Percentiles rank a stretch among this genome's conserved stretches.
Evolutionary conservation across 2,797 vertebrate genomes (phyloP).

Genomic region (Aphelocoma californica): DNA sequence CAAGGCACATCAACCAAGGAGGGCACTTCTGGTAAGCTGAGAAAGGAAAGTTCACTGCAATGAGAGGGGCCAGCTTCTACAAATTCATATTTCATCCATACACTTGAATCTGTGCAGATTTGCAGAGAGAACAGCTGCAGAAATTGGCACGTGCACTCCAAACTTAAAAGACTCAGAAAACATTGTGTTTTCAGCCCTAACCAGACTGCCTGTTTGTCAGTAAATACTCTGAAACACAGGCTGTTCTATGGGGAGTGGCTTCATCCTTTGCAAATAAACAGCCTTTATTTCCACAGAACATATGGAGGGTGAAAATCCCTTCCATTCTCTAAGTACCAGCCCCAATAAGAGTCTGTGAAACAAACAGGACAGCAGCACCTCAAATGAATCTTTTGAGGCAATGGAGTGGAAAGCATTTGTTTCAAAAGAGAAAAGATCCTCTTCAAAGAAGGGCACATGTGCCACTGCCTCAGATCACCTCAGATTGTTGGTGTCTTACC

Average conservation of each 20-base stretch:
- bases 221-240: conserved; percentile 32
- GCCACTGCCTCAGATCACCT: not conserved
- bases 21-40: conserved; percentile 95
- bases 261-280: not conserved
- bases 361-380: not conserved
- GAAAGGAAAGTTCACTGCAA: conserved; percentile 51
- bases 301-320: not conserved
- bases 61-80: not conserved
- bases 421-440: not conserved
- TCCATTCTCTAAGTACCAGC: not conserved
- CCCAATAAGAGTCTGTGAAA: not conserved
- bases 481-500: conserved; percentile 72
- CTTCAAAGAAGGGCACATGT: not conserved
- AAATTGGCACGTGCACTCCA: not conserved
- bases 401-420: not conserved
- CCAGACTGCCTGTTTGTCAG: conserved; percentile 19
- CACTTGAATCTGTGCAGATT: not conserved
- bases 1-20: conserved; percentile 92
- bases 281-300: not conserved
- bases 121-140: conserved; percentile 38
- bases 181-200: conserved; percentile 1
- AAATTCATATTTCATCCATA: not conserved
- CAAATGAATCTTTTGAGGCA: not conserved
- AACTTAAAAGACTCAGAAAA: not conserved
- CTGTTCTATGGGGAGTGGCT: not conserved